These are phyloP conservation scores for Peromyscus melanophrys DNA, from an alignment of 2,797 vertebrate genomes.

Conservation along the genomic window DNA sequence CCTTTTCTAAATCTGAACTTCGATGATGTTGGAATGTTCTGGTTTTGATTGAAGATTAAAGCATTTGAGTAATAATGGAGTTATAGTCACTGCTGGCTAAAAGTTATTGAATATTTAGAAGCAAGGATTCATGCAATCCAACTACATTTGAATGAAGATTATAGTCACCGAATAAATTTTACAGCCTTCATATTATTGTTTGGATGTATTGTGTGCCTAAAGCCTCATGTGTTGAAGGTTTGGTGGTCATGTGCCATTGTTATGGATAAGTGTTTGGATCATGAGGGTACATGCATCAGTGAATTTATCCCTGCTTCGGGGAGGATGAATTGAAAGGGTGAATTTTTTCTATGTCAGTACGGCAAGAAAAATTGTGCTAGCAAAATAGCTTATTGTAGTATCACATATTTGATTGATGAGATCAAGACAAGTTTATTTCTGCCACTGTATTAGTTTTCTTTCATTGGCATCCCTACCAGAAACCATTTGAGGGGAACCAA, in stretches of 20 bases:
- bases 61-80: not conserved
- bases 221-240: not conserved
- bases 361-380: not conserved
- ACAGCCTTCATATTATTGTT: not conserved
- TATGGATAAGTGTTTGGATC: not conserved
- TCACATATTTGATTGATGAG: not conserved
- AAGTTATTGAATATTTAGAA: not conserved
- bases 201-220: not conserved
- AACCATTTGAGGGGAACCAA: not conserved
- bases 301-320: not conserved
- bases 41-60: conserved; percentile 5
- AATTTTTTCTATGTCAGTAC: not conserved
- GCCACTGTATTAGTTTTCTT: not conserved
- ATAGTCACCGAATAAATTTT: not conserved
- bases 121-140: not conserved
- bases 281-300: not conserved
- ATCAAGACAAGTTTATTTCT: not conserved
- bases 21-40: not conserved
- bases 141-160: not conserved
- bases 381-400: not conserved
- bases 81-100: not conserved
- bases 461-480: not conserved
- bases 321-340: not conserved
- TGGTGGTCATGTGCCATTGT: not conserved
- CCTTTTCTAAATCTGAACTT: not conserved